phyloP scores from a whole-genome alignment of 2,113 vertebrate genomes.

The Forbesichthys papilliferus region DNA sequence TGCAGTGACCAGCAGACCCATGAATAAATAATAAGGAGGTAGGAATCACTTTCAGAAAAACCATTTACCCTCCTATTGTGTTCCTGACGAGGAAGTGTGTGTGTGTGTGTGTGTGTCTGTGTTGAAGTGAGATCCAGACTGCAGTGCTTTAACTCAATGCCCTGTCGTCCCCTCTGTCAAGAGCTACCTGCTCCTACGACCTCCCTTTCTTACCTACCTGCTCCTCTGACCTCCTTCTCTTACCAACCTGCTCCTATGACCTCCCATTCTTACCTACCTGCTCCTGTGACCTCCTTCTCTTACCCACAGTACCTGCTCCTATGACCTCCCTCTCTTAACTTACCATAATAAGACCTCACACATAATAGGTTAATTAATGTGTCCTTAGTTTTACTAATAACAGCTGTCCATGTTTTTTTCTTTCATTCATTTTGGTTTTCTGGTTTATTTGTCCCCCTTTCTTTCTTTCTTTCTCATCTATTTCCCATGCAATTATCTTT shows the following conservation, averaged over 20 bases:
- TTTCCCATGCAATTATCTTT: background rate
- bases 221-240: no score
- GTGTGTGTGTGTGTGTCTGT: constrained; percentile 1
- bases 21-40: constrained; percentile 81
- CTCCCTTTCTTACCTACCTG: no score
- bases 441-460: background rate
- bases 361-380: no score
- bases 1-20: constrained; percentile 80
- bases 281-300: no score
- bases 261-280: no score
- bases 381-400: no score
- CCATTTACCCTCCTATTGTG: constrained; percentile 79
- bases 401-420: constrained; percentile 35
- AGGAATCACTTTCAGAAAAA: constrained; percentile 81
- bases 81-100: constrained; percentile 63
- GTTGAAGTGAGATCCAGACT: constrained; percentile 52
- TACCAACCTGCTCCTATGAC: no score
- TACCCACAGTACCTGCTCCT: no score
- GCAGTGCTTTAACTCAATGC: constrained; percentile 57
- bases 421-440: background rate
- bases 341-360: no score
- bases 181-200: no score
- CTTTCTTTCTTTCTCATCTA: constrained; percentile 22
- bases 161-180: constrained; percentile 43
- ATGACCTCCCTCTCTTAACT: no score